These are phyloP conservation scores for Oryzias woworae DNA, from an alignment of 2,113 vertebrate genomes.

Conservation along the genomic window DNA sequence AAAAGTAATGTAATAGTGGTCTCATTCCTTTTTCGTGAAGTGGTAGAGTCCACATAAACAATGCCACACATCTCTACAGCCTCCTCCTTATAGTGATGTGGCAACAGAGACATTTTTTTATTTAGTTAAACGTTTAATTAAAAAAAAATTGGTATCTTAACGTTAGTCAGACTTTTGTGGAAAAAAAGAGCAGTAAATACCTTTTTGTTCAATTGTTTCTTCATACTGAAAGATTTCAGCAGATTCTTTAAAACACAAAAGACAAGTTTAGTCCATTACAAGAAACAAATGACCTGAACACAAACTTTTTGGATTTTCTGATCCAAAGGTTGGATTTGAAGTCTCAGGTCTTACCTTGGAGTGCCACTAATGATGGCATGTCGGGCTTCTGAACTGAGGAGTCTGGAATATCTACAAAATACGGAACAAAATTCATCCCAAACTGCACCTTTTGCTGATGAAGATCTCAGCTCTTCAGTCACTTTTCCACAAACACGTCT, in stretches of 20 bases:
- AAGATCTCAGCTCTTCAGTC: not conserved
- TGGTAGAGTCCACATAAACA: not conserved
- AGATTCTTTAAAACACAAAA: conserved; percentile 68
- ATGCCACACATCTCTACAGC: conserved; percentile 51
- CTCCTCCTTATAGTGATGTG: conserved; percentile 52
- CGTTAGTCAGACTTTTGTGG: too few relatives aligned
- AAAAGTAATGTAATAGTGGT: too few relatives aligned
- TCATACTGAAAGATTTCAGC: conserved; percentile 72
- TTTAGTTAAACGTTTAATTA: not conserved
- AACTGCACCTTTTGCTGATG: not conserved
- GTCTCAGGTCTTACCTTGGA: conserved; percentile 78
- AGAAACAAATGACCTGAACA: not conserved
- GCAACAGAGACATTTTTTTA: not conserved
- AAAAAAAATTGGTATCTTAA: not conserved
- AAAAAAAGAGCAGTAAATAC: conserved; percentile 48
- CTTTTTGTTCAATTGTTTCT: conserved; percentile 69
- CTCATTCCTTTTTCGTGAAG: not conserved
- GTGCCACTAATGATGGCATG: conserved; percentile 78
- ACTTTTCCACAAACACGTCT: too few relatives aligned
- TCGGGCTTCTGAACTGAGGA: conserved; percentile 84
- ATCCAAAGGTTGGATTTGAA: too few relatives aligned
- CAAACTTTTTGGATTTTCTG: not conserved
- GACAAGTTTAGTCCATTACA: conserved; percentile 1
- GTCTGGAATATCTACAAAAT: conserved; percentile 88
- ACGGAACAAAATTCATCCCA: conserved; percentile 35